Percentiles rank a stretch among this genome's conserved stretches.
Evolutionary conservation across 2,888 invertebrate species (phyloP).

Genomic region (Ceramica pisi): DNA sequence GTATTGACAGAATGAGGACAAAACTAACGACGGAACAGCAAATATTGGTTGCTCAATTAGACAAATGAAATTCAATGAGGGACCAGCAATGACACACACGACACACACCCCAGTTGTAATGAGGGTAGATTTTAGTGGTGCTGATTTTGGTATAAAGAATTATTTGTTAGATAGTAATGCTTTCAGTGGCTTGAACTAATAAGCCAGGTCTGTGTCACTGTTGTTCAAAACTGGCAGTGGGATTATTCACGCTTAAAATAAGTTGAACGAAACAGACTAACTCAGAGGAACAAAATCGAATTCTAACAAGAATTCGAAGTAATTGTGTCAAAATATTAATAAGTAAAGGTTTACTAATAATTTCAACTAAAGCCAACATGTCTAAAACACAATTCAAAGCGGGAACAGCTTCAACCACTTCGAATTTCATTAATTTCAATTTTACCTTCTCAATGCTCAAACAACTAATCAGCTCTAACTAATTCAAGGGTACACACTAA

Average conservation of each 20-base stretch:
- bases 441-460: constrained; percentile 7
- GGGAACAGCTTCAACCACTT: constrained; percentile 15
- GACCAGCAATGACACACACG: constrained; percentile 62
- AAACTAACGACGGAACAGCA: constrained; percentile 85
- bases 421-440: constrained; percentile 38
- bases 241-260: not conserved
- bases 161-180: not conserved
- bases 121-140: constrained; percentile 63
- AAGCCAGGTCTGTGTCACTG: not conserved
- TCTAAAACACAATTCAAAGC: not conserved
- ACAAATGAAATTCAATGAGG: constrained; percentile 82
- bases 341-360: not conserved
- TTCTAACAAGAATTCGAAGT: not conserved
- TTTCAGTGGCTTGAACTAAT: not conserved
- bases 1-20: constrained; percentile 86
- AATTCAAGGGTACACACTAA: constrained; percentile 60
- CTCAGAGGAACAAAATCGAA: not conserved
- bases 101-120: constrained; percentile 58
- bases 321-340: no score
- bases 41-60: constrained; percentile 87
- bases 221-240: not conserved
- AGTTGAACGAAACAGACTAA: not conserved
- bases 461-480: constrained; percentile 40
- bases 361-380: not conserved
- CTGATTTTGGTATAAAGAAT: constrained; percentile 13